Evolutionary conservation across 2,888 invertebrate species (phyloP), one percentile per base, ranked within the genome.

Genomic region (Allygus modestus): DNA sequence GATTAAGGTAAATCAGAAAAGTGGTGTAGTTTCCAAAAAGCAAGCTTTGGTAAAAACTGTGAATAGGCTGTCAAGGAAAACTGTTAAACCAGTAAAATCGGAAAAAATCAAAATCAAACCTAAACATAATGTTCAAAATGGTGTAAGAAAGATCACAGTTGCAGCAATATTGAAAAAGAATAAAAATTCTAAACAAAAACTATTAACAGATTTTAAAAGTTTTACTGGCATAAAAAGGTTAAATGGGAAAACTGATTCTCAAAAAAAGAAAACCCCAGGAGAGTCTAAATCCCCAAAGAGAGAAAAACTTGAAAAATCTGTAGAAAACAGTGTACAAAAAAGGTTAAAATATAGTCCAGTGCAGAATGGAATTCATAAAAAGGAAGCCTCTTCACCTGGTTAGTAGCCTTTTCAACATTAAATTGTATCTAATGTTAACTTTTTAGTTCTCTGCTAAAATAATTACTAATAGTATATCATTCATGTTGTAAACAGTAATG

Each of bases 121-220:
- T 1, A 73, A 41, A 41, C 2, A 20, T 20, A 28, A 31, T 17
- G 20, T 41, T 37, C 41, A 37, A 41, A 73, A 41, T 43, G 73
- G 37, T 20, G 23, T 31, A n/a, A 41, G 43, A 23, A 37, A 20
- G n/a, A 20, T 31, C 1, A 73, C 20, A 15, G 26, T 65, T 15
- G 23, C 43, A n/a, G 23, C 37, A 37, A 20, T 23, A 20, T 41
- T 73, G 20, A 73, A 41, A 28, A 77, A 43, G n/a, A 73, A 73
- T 20, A 43, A 41, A 28, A 28, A 15, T 46, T 28, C 46, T 7
- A 77, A 77, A 51, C 77, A 77, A 77, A 77, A 77, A 51, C 51
- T 77, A 20, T 26, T 77, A 28, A 77, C 77, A 23, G 77, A 77
- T 12, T 77, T 46, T 28, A 77, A 77, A 28, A 43, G 20, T 43